phyloP scores from a whole-genome alignment of 2,888 invertebrate genomes.

The Beris chalybata region DNA sequence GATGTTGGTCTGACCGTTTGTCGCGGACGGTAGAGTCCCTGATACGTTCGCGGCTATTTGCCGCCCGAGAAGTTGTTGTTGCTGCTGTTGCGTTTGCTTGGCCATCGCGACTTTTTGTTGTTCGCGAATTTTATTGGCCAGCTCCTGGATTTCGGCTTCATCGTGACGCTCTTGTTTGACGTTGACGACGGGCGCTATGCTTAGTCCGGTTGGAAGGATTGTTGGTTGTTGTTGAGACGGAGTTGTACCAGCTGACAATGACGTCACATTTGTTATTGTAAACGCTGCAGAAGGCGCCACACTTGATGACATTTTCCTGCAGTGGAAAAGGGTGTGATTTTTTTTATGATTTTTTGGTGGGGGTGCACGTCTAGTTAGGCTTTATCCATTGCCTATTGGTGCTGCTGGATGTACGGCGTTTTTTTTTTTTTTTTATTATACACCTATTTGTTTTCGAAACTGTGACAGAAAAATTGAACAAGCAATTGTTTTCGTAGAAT shows the following conservation, averaged over 20 bases:
- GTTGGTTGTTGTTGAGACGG: conserved; percentile 13
- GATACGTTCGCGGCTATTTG: conserved; percentile 31
- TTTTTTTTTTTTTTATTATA: no score
- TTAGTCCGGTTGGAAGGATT: conserved; percentile 20
- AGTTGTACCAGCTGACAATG: conserved; percentile 30
- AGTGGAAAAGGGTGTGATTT: background rate
- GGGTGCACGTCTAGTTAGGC: background rate
- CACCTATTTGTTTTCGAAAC: no score
- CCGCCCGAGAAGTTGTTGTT: conserved; percentile 40
- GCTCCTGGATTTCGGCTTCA: conserved; percentile 83
- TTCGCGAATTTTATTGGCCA: conserved; percentile 86
- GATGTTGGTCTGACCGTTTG: conserved; percentile 59
- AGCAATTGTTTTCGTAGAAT: no score
- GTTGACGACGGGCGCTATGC: conserved; percentile 36
- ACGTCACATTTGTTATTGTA: conserved; percentile 34
- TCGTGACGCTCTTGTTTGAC: conserved; percentile 60
- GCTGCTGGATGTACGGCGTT: background rate
- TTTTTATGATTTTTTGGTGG: background rate
- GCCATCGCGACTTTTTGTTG: conserved; percentile 70
- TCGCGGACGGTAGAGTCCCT: conserved; percentile 6
- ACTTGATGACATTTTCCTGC: conserved; percentile 18
- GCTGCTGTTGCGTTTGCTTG: conserved; percentile 49
- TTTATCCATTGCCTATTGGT: background rate
- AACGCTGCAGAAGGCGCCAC: conserved; percentile 28
- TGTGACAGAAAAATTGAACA: no score